Base-by-base conservation (phyloP, 2,113 vertebrate genomes). In the Bettongia penicillata region DNA sequence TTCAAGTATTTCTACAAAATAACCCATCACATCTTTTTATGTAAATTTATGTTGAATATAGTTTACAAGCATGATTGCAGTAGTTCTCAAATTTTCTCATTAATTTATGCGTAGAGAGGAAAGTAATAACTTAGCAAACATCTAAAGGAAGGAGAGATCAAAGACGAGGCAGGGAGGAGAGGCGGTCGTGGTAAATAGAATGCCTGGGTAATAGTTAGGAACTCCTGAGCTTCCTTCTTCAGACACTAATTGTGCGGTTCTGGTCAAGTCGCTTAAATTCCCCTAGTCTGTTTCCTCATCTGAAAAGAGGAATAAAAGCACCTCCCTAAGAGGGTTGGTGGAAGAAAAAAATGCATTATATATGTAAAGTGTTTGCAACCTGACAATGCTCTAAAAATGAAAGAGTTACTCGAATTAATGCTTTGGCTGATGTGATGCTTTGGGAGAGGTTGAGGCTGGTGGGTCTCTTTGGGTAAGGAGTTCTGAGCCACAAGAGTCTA, bases 21-120 rank as follows among this genome's bases (percentile, higher is more conserved):
- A 84, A 43, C 1, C 43, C 16, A 22, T n/a, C n/a, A 23, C 37
- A 8, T 43, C 19, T 19, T 43, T 84, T 84, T 84, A 84, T 84
- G n/a, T 84, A n/a, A 84, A 84, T 43, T 22, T n/a, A 84, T 84
- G 16, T 84, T 84, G 68, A 84, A 84, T 84, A 84, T 22, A 6
- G 1, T 84, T 84, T 84, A 43, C n/a, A 92, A 52, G 49, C 49
- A 92, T 77, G 51, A 51, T 93, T 50, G 25, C 23, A 51, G 26
- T 50, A 51, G 11, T 43, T 93, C 8, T 25, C 37, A 93, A 93
- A 37, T 77, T 77, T 77, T 43, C 48, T 51, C 50, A 84, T 51
- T 43, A 93, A 93, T 25, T 37, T 92, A n/a, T 93, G 92, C 51
- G 22, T 51, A 91, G 23, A 77, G 90, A 96, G 89, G 61, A 52